Base-by-base conservation (phyloP, 1,140 invertebrate genomes). In the Drosophila sp. region DNA sequence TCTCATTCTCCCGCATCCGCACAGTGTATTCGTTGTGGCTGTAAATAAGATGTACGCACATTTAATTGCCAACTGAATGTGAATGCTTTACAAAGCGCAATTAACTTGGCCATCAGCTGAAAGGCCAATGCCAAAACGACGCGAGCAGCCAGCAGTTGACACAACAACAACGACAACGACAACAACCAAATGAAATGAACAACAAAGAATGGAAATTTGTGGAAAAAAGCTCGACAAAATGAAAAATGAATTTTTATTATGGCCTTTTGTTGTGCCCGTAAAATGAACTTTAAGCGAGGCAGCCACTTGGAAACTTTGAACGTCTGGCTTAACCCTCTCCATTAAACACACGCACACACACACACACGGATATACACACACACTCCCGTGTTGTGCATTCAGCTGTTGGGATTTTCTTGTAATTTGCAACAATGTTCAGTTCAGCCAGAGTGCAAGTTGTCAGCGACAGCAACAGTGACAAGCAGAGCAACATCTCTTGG, bases 391-490 rank as follows among this genome's bases (percentile, higher is more conserved):
- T 65, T 87, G 82, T 87, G 83, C 83, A 89, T 72, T 87, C 62
- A 87, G 57, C 79, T 78, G 67, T 82, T 78, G 72, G 78, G 58
- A 76, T 84, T 80, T 36, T 62, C 78, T 76, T 79, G 76, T 83
- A 79, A 87, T 89, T 87, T 87, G 83, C 83, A 83, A 89, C 83
- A 89, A 76, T 83, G 78, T 87, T 56, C 32, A 14, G 21, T 9
- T 56, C 32, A 14, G 21, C 11, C 13, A 45, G 64, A 65, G 57
- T 83, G 83, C 79, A 73, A 48, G 57, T 40, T 38, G 59, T 70
- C 43, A 34, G 32, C 32, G 45, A 65, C 21, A 51, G 29, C 32
- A 40, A 65, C 21, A 51, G 29, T 21, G 34, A 34, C 48, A 51
- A 8, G 11, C n/a, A n/a, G 9, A 29, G 32, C 32, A 50, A 50